Conservation (phyloP, 1,140 invertebrate genomes). For the Diploscapter pachys region DNA sequence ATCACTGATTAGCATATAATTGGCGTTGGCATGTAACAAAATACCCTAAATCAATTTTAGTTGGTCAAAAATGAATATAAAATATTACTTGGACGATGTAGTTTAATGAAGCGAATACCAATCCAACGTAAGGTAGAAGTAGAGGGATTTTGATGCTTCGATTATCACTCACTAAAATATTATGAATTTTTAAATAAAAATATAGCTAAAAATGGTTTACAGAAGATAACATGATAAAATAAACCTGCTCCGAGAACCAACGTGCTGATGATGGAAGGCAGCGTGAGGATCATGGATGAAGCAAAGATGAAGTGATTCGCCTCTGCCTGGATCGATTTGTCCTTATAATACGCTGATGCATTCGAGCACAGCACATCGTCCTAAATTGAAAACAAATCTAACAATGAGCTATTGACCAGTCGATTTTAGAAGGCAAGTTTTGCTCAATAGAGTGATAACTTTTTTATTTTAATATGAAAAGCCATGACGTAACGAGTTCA, state of each 20-base stretch:
- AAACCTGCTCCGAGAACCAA: constrained; percentile 45
- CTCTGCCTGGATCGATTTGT: constrained; percentile 38
- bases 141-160: constrained; percentile 44
- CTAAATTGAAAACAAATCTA: constrained; percentile 1
- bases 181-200: too few relatives aligned
- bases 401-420: too few relatives aligned
- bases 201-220: neutral
- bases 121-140: constrained; percentile 46
- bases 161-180: constrained; percentile 43
- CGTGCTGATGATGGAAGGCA: constrained; percentile 43
- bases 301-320: constrained; percentile 42
- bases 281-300: constrained; percentile 45
- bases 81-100: constrained; percentile 42
- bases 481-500: too few relatives aligned
- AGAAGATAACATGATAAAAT: neutral
- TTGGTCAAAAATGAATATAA: constrained; percentile 40
- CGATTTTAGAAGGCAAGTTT: too few relatives aligned
- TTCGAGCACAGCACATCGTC: constrained; percentile 35
- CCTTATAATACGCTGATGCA: constrained; percentile 31
- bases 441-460: too few relatives aligned
- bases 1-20: constrained; percentile 47
- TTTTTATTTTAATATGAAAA: too few relatives aligned
- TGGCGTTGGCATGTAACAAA: too few relatives aligned
- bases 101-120: constrained; percentile 44
- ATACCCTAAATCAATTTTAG: too few relatives aligned